Conservation (phyloP, 2,888 invertebrate species). For the Sinodicranocentrus sp. region DNA sequence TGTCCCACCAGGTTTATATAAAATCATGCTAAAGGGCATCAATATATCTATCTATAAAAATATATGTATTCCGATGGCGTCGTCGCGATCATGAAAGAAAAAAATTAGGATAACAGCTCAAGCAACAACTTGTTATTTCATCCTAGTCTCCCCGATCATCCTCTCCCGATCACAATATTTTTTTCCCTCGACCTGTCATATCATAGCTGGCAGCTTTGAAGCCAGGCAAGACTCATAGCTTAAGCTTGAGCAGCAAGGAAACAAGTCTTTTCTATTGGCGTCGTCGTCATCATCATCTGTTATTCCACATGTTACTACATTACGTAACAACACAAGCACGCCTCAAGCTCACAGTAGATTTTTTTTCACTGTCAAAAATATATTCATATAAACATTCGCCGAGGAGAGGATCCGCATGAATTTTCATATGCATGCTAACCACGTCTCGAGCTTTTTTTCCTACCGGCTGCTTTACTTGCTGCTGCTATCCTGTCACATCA, state of each 20-base stretch:
- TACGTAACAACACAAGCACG: conserved; percentile 19
- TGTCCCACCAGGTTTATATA: too few species aligned
- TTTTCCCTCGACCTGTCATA: conserved; percentile 7
- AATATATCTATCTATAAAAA: too few species aligned
- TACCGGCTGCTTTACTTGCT: conserved; percentile 22
- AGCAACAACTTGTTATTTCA: conserved; percentile 21
- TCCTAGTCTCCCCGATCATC: not conserved
- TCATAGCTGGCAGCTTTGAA: not conserved
- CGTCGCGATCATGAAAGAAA: too few species aligned
- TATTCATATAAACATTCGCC: too few species aligned
- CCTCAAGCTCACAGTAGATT: conserved; percentile 36
- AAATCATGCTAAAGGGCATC: too few species aligned
- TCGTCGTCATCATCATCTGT: conserved; percentile 8
- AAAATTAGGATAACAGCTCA: conserved; percentile 27
- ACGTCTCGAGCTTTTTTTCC: not conserved
- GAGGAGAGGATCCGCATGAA: not conserved
- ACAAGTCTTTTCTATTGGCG: not conserved
- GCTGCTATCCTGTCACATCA: conserved; percentile 49
- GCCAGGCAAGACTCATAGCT: too few species aligned
- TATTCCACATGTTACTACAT: conserved; percentile 17
- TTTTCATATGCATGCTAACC: conserved; percentile 26
- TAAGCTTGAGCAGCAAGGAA: conserved; percentile 1
- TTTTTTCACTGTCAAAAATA: not conserved
- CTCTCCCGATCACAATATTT: not conserved
- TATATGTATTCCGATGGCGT: too few species aligned